Evolutionary conservation across 2,113 vertebrate species (phyloP).

Genomic region (Alethe castanea): DNA sequence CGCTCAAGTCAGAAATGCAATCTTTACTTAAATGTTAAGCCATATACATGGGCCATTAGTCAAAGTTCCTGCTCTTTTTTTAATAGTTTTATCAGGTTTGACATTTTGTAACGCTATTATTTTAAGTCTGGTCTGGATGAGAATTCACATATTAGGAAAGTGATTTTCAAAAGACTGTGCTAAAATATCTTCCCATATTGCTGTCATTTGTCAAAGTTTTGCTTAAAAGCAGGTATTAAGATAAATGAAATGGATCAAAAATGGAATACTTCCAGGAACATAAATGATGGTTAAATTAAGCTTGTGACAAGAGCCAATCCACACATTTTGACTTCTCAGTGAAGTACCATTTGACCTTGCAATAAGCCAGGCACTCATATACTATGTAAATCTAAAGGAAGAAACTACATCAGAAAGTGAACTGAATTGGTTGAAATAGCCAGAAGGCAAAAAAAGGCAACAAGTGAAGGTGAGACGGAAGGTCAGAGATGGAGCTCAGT

Average conservation of each 20-base stretch:
- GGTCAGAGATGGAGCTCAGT: rapidly evolving
- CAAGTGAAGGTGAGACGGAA: not conserved
- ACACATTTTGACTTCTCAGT: not conserved
- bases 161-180: not conserved
- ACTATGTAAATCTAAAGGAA: not conserved
- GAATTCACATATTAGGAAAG: constrained; percentile 4
- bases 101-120: not conserved
- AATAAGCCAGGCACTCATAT: not conserved
- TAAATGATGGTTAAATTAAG: not conserved
- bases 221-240: not conserved
- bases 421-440: not conserved
- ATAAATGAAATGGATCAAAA: not conserved
- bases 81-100: not conserved
- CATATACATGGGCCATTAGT: not conserved
- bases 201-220: constrained; percentile 8
- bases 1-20: not conserved
- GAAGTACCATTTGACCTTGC: not conserved
- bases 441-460: not conserved
- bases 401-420: not conserved
- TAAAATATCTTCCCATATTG: not conserved
- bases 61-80: not conserved
- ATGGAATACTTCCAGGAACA: not conserved
- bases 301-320: not conserved
- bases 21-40: constrained; percentile 13
- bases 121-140: not conserved